These are phyloP conservation scores for Linyphia triangularis DNA, from an alignment of 2,888 invertebrate species.

Conservation along the genomic window DNA sequence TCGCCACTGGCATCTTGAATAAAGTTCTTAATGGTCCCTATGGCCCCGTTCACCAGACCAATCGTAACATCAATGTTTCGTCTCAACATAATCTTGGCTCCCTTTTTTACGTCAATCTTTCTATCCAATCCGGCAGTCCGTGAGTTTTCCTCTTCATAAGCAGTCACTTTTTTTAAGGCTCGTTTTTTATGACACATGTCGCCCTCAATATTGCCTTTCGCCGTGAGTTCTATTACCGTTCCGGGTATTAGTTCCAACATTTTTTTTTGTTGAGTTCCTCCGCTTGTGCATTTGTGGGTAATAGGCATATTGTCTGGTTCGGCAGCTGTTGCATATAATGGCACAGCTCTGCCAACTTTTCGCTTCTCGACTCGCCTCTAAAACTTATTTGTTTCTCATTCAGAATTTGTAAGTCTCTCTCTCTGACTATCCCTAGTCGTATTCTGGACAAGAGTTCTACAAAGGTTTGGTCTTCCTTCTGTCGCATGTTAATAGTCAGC, in stretches of 20 bases:
- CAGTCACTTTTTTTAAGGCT: not conserved
- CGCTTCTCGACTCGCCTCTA: not conserved
- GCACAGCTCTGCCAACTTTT: not conserved
- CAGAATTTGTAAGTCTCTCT: not conserved
- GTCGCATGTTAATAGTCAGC: conserved; percentile 26
- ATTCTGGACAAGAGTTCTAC: conserved; percentile 2
- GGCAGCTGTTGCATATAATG: not conserved
- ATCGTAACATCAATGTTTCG: conserved; percentile 12
- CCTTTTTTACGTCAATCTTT: not conserved
- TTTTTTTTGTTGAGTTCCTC: not conserved
- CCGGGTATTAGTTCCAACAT: not conserved
- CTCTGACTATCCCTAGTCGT: not conserved
- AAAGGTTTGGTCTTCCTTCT: conserved; percentile 8
- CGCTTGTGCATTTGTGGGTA: not conserved
- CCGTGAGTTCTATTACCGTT: not conserved
- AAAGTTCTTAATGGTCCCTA: not conserved
- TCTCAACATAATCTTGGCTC: not conserved
- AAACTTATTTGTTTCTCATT: not conserved
- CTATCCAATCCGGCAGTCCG: not conserved
- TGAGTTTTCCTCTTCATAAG: conserved; percentile 2
- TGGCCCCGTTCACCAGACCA: conserved; percentile 34
- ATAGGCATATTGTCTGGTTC: not conserved
- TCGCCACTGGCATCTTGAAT: not conserved
- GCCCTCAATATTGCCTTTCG: not conserved
- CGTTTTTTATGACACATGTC: not conserved